Base-by-base conservation (phyloP, 1,140 invertebrate species). In the Rhyacophila brunnea region DNA sequence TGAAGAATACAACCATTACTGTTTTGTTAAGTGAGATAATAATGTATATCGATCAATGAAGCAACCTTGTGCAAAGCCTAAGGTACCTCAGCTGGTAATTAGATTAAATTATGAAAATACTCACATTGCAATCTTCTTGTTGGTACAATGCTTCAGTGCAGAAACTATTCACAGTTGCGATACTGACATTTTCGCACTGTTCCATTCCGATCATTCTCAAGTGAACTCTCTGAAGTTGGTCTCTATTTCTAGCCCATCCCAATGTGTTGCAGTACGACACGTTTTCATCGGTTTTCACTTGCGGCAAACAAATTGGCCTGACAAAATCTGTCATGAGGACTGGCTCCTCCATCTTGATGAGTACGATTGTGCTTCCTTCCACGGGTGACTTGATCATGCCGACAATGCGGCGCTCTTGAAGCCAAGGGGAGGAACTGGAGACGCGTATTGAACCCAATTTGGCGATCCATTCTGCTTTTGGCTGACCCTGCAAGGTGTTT, bases 361-460 rank as follows among this genome's bases (percentile, higher is more conserved):
- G 71, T 1, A 91, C 90, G 1, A 92, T 80, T 36, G 88, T 89
- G 60, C 90, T 93, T 7, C 92, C 92, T 74, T 93, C 91, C 0
- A 94, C 88, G 0, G 92, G 91, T 0, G 91, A 93, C 65, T 93
- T 92, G 2, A 94, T 86, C 89, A 94, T 91, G 11, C 92, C 92
- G 1, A 92, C 80, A 13, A 95, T 89, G 50, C 90, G 80, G 18
- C 90, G 76, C 65, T 93, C 88, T 70, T 94, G 91, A 60, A 92
- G 90, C 91, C 91, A 94, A 0, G 93, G 92, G 1, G 91, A 85
- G 1, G 83, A 85, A 49, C 87, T 87, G 11, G 87, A 83, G 32
- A 93, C 77, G 17, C 93, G 81, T 0, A 92, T 84, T 17, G 83
- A 85, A 1, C 91, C 92, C 63, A 93, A 80, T 67, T 87, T 80